Conservation (phyloP, 2,888 invertebrate species). For the Slavum lentiscoides region DNA sequence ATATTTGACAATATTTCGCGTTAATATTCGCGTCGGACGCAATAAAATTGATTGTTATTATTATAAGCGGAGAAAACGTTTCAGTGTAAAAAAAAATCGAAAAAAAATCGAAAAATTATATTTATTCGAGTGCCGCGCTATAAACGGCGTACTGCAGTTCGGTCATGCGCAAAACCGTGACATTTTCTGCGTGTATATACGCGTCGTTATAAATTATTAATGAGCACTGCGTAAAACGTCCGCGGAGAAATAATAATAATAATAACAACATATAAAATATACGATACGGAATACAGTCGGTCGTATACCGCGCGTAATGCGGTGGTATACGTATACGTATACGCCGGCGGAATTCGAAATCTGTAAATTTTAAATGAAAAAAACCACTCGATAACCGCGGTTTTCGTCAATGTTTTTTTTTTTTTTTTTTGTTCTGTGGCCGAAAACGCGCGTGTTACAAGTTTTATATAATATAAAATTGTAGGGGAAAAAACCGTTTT, state of each 20-base stretch:
- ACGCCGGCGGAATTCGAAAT: slow-evolving; percentile 19
- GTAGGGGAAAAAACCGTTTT: too few species aligned
- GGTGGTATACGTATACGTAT: background rate
- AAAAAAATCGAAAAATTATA: background rate
- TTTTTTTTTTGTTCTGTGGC: background rate
- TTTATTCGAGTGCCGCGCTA: background rate
- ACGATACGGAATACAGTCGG: background rate
- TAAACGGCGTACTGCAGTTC: background rate
- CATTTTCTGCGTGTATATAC: slow-evolving; percentile 29
- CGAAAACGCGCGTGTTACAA: background rate
- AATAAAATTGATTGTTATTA: background rate
- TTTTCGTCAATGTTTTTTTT: background rate
- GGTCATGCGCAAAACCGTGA: slow-evolving; percentile 11
- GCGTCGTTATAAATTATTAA: slow-evolving; percentile 46
- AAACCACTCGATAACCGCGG: background rate
- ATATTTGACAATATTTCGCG: too few species aligned
- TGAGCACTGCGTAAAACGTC: slow-evolving; percentile 13
- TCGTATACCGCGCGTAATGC: background rate
- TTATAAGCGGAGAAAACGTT: background rate
- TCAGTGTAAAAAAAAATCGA: background rate
- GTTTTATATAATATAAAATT: too few species aligned
- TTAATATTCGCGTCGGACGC: background rate
- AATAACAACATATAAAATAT: background rate
- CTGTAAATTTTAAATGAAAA: background rate
- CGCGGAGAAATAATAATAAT: background rate